phyloP scores from a whole-genome alignment of 2,797 vertebrate species.

The Sebastes nivosus region DNA sequence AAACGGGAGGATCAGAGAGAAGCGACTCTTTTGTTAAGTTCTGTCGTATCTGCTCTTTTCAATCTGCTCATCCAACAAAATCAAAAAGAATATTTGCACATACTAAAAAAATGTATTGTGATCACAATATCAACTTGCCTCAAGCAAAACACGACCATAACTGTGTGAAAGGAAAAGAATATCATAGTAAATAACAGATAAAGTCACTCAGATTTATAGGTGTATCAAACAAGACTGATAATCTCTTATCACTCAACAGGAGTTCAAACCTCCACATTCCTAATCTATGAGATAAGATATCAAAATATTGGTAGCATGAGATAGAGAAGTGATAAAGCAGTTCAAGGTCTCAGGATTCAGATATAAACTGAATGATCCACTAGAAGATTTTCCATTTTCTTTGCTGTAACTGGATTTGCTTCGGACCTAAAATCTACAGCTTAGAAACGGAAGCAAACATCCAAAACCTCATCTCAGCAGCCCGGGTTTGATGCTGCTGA shows the following conservation, averaged over 20 bases:
- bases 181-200: not conserved
- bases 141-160: not conserved
- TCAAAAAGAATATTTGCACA: not conserved
- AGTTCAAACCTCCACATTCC: conserved; percentile 14
- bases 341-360: not conserved
- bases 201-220: not conserved
- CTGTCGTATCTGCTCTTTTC: not conserved
- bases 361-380: conserved; percentile 11
- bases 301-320: conserved; percentile 21
- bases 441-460: not conserved
- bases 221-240: not conserved
- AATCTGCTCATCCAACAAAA: not conserved
- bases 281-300: conserved; percentile 37
- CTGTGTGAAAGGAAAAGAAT: not conserved
- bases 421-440: not conserved
- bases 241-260: conserved; percentile 15
- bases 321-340: conserved; percentile 26
- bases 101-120: not conserved
- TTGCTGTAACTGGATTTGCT: not conserved
- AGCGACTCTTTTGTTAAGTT: conserved; percentile 15
- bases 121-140: not conserved
- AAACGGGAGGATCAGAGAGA: conserved; percentile 28
- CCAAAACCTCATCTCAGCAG: not conserved
- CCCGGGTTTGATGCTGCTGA: too few species aligned
- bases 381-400: not conserved